Evolutionary conservation across 2,113 vertebrate species (phyloP).

Genomic region (Otus sunia): DNA sequence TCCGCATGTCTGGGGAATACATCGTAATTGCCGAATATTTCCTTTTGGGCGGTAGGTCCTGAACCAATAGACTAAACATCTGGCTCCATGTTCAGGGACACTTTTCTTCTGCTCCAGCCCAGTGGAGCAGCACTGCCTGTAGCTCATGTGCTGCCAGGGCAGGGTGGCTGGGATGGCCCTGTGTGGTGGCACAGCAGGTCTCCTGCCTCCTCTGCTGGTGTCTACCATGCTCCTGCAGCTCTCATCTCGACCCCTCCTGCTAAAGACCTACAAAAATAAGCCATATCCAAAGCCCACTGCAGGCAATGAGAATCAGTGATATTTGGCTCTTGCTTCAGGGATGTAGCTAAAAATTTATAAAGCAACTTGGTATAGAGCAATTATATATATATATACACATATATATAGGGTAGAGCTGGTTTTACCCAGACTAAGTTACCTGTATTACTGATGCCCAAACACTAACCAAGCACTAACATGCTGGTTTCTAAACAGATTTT

Average conservation of each 20-base stretch:
- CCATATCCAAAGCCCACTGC: neutral
- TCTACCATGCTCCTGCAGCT: neutral
- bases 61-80: neutral
- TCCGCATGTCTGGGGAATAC: neutral
- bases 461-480: neutral
- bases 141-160: neutral
- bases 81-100: neutral
- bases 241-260: accelerated
- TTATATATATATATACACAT: too few relatives aligned
- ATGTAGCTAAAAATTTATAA: neutral
- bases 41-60: neutral
- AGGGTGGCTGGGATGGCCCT: neutral
- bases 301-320: neutral
- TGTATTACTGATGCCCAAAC: neutral
- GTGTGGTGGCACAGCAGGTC: neutral
- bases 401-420: neutral
- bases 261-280: neutral
- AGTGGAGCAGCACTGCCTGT: neutral
- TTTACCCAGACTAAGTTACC: neutral
- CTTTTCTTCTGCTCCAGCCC: neutral
- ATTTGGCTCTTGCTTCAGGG: neutral
- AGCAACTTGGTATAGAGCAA: neutral
- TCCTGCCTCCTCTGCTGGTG: neutral
- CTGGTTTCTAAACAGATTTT: neutral
- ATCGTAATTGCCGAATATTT: neutral